Evolutionary conservation across 2,113 vertebrate species (phyloP), one percentile per base, ranked within the genome.

Genomic region (Cryptomyrus ogoouensis): DNA sequence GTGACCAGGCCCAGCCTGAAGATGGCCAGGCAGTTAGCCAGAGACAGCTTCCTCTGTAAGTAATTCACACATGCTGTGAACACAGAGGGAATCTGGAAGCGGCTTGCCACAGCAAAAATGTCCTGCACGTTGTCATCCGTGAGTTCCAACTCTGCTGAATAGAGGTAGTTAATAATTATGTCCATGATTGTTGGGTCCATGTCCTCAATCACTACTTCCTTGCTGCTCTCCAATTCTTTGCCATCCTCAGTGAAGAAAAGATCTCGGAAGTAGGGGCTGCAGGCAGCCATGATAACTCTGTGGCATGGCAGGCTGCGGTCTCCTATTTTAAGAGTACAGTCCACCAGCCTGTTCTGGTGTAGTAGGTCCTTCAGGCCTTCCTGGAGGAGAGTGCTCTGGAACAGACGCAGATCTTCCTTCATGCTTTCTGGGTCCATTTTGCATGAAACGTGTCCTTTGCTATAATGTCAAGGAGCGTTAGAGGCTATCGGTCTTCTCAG

Each of bases 181-280:
- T 99, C 98, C 94, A 99, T 95, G 0, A 97, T 49, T 24, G 84
- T 91, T 1, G 98, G 96, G 49, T 99, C 98, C 90, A 98, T 95
- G 0, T 98, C 95, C 87, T 99, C 98, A 88, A 99, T 92, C 17
- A 96, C 95, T 0, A 99, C 94, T 91, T 99, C 98, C 91, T 97
- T 97, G 91, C 96, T 95, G 31, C 94, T 94, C 91, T 91, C 92
- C 77, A 94, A 84, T 56, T 95, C 96, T 91, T 96, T 96, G 1
- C 94, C 97, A 52, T 98, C 96, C 62, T 96, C 97, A 0, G 97
- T 96, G 94, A 99, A 96, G 94, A 96, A 99, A 90, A 98, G 96
- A 94, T 99, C 98, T 90, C 98, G 96, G 95, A 99, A 99, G 93
- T 98, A 98, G 84, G 98, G 98, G 92, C 98, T 99, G 86, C 98